Evolutionary conservation across 2,113 vertebrate genomes (phyloP).

Genomic region (Pimephales promelas): DNA sequence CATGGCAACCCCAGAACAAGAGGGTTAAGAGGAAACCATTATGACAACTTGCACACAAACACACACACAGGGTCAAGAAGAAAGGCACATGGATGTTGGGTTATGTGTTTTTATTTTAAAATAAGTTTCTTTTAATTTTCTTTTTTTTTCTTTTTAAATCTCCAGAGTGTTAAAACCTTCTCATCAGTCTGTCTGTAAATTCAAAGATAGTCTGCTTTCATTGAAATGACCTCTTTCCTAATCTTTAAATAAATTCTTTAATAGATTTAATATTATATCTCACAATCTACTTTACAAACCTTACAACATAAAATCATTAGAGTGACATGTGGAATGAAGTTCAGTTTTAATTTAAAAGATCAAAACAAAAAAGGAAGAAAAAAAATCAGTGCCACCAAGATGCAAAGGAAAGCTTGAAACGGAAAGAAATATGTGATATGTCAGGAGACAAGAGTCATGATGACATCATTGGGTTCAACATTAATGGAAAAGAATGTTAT

Average conservation of each 20-base stretch:
- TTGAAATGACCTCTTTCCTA: conserved; percentile 77
- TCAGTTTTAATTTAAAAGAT: conserved; percentile 67
- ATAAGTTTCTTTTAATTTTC: conserved; percentile 85
- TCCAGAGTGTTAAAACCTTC: conserved; percentile 82
- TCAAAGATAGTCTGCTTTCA: conserved; percentile 77
- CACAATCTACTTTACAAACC: conserved; percentile 92
- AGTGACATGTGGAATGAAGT: conserved; percentile 81
- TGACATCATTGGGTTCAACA: conserved; percentile 32
- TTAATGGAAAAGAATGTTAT: conserved; percentile 23
- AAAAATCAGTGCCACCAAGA: conserved; percentile 64
- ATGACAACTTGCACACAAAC: conserved; percentile 62
- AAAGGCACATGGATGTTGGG: conserved; percentile 70
- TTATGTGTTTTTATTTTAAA: conserved; percentile 92
- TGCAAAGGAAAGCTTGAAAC: conserved; percentile 60
- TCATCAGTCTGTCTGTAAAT: conserved; percentile 74
- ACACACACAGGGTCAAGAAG: conserved; percentile 74
- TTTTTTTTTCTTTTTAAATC: conserved; percentile 82
- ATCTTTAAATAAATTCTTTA: conserved; percentile 95
- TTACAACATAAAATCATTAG: conserved; percentile 67
- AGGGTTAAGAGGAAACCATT: conserved; percentile 71
- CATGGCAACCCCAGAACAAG: conserved; percentile 63
- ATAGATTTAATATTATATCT: conserved; percentile 82
- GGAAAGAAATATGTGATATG: conserved; percentile 35
- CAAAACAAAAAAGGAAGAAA: conserved; percentile 44
- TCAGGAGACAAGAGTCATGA: conserved; percentile 44